Evolutionary conservation across 2,113 vertebrate genomes (phyloP).

Genomic region (Melanerpes formicivorus): DNA sequence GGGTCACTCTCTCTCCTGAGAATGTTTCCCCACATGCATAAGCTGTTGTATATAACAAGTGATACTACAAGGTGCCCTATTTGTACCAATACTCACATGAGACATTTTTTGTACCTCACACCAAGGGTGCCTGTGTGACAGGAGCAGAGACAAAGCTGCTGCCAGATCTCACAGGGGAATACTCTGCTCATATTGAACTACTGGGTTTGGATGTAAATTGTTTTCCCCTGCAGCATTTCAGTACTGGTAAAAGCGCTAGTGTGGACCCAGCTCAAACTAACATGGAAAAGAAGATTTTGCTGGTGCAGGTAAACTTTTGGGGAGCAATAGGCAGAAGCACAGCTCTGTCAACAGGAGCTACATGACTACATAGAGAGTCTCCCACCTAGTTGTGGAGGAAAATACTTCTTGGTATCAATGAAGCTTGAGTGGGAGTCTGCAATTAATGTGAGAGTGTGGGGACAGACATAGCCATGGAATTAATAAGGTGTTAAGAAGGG

Average conservation of each 20-base stretch:
- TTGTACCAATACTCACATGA: background rate
- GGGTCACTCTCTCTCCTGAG: background rate
- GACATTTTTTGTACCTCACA: background rate
- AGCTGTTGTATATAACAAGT: background rate
- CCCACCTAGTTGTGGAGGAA: background rate
- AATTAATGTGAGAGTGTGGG: background rate
- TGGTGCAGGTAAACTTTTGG: background rate
- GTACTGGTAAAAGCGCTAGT: background rate
- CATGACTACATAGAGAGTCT: background rate
- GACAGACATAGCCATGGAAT: background rate
- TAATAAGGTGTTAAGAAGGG: constrained; percentile 12
- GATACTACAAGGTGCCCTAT: background rate
- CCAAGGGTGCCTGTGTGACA: background rate
- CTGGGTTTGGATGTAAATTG: background rate
- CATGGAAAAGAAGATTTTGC: background rate
- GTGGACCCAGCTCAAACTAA: background rate
- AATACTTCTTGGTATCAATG: background rate
- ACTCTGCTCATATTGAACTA: background rate
- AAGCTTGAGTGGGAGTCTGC: constrained; percentile 17
- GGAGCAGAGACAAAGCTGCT: background rate
- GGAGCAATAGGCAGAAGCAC: background rate
- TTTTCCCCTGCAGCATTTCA: background rate
- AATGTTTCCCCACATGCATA: background rate
- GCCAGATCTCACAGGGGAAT: background rate
- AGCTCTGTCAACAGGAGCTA: background rate